Percentiles rank a stretch among this genome's conserved stretches.
phyloP scores from a whole-genome alignment of 2,888 invertebrate genomes.

The Platerodrilus igneus region DNA sequence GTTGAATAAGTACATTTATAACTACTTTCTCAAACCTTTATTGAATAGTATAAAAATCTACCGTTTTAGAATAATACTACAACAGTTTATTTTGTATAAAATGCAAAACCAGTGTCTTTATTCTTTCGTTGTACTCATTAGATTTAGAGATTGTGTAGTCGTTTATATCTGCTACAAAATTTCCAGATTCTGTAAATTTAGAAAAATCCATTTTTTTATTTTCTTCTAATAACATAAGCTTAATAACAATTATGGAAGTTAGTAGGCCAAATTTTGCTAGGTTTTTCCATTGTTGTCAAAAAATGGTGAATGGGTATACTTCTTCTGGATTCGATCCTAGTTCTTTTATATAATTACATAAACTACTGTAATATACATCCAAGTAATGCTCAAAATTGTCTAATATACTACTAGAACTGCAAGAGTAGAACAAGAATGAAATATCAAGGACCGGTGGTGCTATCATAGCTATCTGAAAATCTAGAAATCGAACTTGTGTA shows the following conservation, averaged over 20 bases:
- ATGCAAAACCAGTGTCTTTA: conserved; percentile 9
- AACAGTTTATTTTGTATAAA: conserved; percentile 12
- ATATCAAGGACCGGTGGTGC: conserved; percentile 32
- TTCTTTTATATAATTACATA: conserved; percentile 24
- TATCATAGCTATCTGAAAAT: conserved; percentile 32
- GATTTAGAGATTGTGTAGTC: conserved; percentile 4
- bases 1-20: no score
- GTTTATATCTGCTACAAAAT: conserved; percentile 2
- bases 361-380: conserved; percentile 29
- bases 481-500: conserved; percentile 29
- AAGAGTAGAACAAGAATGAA: conserved; percentile 31
- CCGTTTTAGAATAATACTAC: no score
- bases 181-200: neutral
- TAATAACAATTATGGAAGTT: conserved; percentile 10
- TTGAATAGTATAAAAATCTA: no score
- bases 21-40: no score
- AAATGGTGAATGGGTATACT: conserved; percentile 24
- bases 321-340: conserved; percentile 30
- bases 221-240: conserved; percentile 20
- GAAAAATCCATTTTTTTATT: conserved; percentile 12
- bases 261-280: conserved; percentile 19
- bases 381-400: conserved; percentile 28
- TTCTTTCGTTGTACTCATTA: conserved; percentile 10
- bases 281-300: conserved; percentile 15
- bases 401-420: conserved; percentile 23